These are phyloP conservation scores for Saccopteryx leptura DNA, from an alignment of 2,113 vertebrate genomes.

Conservation along the genomic window DNA sequence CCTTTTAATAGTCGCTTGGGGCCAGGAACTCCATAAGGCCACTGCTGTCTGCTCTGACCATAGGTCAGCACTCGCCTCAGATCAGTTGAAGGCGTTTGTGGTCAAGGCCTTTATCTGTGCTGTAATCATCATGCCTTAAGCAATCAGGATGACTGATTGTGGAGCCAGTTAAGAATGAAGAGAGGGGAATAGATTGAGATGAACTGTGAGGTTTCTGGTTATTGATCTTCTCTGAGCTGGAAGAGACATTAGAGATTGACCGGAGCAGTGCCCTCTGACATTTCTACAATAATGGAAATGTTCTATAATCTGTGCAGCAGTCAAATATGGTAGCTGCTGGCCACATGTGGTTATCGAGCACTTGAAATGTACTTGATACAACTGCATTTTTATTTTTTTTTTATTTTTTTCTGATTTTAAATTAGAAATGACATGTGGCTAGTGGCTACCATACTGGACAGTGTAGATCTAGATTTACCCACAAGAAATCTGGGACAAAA, in stretches of 20 bases:
- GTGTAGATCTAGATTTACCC: neutral
- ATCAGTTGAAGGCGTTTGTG: neutral
- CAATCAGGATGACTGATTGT: neutral
- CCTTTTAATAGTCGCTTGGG: neutral
- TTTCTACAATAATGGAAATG: neutral
- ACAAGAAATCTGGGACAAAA: neutral
- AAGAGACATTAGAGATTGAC: neutral
- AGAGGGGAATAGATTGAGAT: neutral
- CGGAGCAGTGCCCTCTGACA: neutral
- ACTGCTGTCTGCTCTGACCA: neutral
- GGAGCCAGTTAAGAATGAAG: neutral
- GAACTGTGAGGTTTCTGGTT: neutral
- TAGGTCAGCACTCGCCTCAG: neutral
- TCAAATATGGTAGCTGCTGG: neutral
- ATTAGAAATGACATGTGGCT: neutral
- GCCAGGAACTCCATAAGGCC: neutral
- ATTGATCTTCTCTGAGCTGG: neutral
- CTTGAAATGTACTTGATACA: neutral
- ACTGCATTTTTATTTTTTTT: neutral
- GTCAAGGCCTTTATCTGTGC: neutral
- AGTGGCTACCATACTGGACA: neutral
- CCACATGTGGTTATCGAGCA: no score
- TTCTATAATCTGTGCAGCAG: neutral
- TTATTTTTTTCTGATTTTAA: neutral
- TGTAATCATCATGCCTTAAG: neutral